These are phyloP conservation scores for Sturnus vulgaris DNA, from an alignment of 2,113 vertebrate species.

Conservation along the genomic window DNA sequence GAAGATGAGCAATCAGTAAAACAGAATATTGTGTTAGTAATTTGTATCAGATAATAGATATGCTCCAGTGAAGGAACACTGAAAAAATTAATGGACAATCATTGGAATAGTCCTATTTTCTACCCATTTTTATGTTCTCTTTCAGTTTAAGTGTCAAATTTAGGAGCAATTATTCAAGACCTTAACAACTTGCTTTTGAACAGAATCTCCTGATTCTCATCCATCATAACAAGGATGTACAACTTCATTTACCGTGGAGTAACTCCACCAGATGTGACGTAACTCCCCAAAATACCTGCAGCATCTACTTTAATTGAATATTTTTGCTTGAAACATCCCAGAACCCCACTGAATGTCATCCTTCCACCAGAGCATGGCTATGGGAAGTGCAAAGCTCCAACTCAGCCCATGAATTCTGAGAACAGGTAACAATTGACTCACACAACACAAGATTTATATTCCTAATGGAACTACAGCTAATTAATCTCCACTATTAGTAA, in stretches of 20 bases:
- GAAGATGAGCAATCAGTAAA: constrained; percentile 29
- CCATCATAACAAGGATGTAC: not conserved
- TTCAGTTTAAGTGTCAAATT: not conserved
- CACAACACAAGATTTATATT: constrained; percentile 14
- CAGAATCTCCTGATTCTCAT: not conserved
- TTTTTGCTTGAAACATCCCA: not conserved
- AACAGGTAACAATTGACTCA: not conserved
- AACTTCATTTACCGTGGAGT: not conserved
- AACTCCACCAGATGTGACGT: not conserved
- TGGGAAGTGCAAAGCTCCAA: not conserved
- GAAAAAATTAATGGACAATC: not conserved
- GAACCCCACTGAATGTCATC: not conserved
- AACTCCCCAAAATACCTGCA: not conserved
- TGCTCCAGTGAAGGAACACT: not conserved
- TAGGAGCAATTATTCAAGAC: not conserved
- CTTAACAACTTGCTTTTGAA: not conserved
- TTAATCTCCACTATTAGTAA: constrained; percentile 18
- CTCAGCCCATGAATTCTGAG: not conserved
- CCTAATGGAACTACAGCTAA: not conserved
- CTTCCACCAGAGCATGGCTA: not conserved
- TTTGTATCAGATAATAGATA: not conserved
- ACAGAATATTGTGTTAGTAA: not conserved
- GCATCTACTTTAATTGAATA: not conserved
- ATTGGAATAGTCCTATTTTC: not conserved
- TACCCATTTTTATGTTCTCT: not conserved